Evolutionary conservation across 2,888 invertebrate species (phyloP), one percentile per base, ranked within the genome.

Genomic region (Leptinotarsa rubiginosa): DNA sequence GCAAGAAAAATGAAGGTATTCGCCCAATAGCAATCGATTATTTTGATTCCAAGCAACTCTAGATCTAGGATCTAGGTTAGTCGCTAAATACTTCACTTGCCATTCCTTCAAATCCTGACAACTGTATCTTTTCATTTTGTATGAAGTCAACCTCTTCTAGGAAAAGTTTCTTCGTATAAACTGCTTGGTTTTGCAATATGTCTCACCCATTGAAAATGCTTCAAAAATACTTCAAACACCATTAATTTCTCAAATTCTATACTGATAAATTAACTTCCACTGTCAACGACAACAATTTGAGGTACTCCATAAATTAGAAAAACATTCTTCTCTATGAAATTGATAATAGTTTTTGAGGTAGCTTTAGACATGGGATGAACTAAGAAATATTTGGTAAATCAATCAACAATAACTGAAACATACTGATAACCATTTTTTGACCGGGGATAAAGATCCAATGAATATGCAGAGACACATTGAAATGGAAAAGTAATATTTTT

Each of bases 361-460:
- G 73, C 70, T 41, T 72, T 68, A 2, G 25, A 20, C 50, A 64
- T 50, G 0, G 71, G 31, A 18, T 56, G 18, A 13, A 50, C 52
- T 15, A 31, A 18, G 31, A 25, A 7, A 22, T 65, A 70, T 70
- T 70, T 70, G 3, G 67, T 72, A 10, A 72, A 72, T 56, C 67
- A 72, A 18, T 67, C 56, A 7, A 67, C 22, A 12, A 67, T 49
- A 7, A 72, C 67, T 20, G 50, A 49, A 1, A 22, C 56, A 67
- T 67, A 72, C 4, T 16, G 18, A 31, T 72, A 68, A 12, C 68
- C 64, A 15, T 68, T 31, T 10, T 56, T 59, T 2, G 52, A 68
- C 12, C 77, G 25, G 0, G 78, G 75, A 49, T 81, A 75, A 10
- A 79, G 78, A 18, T 78, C 81, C 20, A 79, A 66, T 13, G 78